Conservation (phyloP, 2,113 vertebrate species). For the Mustela lutreola region DNA sequence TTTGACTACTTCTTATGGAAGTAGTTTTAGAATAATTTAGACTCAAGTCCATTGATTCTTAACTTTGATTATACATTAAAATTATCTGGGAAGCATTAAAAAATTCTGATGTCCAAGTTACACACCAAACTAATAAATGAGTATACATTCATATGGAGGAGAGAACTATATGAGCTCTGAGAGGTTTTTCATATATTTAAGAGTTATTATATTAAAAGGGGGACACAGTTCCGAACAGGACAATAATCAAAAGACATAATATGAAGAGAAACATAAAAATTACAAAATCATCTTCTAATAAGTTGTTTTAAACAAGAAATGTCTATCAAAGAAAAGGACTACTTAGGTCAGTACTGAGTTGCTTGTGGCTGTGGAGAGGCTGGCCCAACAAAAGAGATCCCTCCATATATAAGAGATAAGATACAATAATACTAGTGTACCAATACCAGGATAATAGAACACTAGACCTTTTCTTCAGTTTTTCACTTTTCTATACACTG, state of each 20-base stretch:
- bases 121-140: neutral
- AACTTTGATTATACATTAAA: neutral
- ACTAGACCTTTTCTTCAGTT: neutral
- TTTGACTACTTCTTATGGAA: neutral
- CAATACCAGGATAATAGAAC: neutral
- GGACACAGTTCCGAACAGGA: neutral
- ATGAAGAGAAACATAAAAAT: neutral
- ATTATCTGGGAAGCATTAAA: neutral
- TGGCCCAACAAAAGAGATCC: neutral
- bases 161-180: neutral
- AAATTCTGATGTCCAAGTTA: neutral
- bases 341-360: neutral
- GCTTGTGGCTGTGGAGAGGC: neutral
- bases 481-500: neutral
- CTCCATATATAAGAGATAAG: neutral
- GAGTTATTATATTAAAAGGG: neutral
- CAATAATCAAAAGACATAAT: neutral
- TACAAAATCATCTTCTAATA: slow-evolving; percentile 9
- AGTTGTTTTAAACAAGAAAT: neutral
- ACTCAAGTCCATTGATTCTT: neutral
- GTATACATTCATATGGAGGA: neutral
- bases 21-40: slow-evolving; percentile 18
- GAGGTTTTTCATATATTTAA: neutral
- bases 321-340: neutral
- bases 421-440: neutral